Evolutionary conservation across 2,888 invertebrate species (phyloP), one percentile per base, ranked within the genome.

Genomic region (Ornithoptera alexandrae): DNA sequence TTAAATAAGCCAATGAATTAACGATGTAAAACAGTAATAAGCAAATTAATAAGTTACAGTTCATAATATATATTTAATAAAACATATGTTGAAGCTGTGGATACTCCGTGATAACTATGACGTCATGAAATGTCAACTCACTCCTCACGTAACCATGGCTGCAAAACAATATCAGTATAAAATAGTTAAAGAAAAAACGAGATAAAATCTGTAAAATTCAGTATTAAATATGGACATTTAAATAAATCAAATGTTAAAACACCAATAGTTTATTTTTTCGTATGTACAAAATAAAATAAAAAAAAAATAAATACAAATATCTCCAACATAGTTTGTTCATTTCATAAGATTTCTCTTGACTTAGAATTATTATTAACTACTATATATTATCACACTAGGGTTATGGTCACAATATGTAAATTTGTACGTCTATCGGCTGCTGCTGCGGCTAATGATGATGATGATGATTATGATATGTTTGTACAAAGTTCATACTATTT

Each of bases 301-400:
- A 30, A 30, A 22, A 30, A 6, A 24, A n/a, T 22, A 58, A 22
- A 58, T 58, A 58, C 15, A 24, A n/a, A 58, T 58, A 58, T 58
- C 7, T 22, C 22, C 12, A 22, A 58, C 57, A n/a, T 62, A 22
- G 36, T 56, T 67, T 56, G 39, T 53, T 50, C 50, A 65, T 66
- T n/a, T n/a, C 53, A 67, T 70, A 57, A 53, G 59, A 57, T 62
- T 62, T 64, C 18, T 77, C 57, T 76, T 78, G 78, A 79, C 78
- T 79, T 76, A 76, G 75, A 74, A 63, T 71, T 70, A 76, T 61
- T 69, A 66, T 73, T 74, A 62, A 71, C 72, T 74, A 67, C 68
- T 68, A 69, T 59, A 70, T 67, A 71, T 71, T 78, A 78, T 78
- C 78, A 78, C 78, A 76, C 75, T 75, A 73, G 42, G 42, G 62